Percentiles rank a stretch among this genome's conserved stretches.
Evolutionary conservation across 2,797 vertebrate species (phyloP).

Genomic region (Eidolon dupreanum): DNA sequence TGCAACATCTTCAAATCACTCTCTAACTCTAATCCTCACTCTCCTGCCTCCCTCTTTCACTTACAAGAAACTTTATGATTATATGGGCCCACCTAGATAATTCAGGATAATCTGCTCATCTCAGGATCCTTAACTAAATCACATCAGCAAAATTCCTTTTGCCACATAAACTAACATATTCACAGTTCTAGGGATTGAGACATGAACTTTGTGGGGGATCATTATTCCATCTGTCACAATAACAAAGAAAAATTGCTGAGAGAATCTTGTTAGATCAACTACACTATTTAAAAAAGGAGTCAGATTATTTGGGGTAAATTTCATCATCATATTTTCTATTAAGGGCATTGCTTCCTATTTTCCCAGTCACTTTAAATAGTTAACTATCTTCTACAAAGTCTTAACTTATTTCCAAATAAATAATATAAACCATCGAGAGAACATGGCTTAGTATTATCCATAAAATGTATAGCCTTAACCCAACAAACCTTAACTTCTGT

Average conservation of each 20-base stretch:
- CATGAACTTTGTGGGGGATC: background rate
- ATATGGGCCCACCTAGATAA: background rate
- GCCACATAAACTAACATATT: background rate
- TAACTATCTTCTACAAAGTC: background rate
- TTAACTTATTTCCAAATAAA: constrained; percentile 9
- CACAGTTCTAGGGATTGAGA: background rate
- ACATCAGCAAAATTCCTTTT: background rate
- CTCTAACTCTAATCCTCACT: background rate
- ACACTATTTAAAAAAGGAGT: constrained; percentile 10
- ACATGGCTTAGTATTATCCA: background rate
- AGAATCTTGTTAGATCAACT: background rate
- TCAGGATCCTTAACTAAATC: background rate
- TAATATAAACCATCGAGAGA: background rate
- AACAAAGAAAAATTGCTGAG: background rate
- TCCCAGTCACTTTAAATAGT: background rate
- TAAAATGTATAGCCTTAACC: constrained; percentile 15
- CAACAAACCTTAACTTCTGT: background rate
- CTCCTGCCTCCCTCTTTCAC: background rate
- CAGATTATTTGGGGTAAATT: background rate
- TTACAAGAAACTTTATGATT: background rate
- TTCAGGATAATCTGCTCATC: background rate
- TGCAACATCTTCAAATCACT: background rate
- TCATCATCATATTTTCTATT: background rate
- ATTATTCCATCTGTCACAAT: background rate
- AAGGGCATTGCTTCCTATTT: background rate